Base-by-base conservation (phyloP, 2,888 invertebrate species). In the Teinopalpus imperialis region DNA sequence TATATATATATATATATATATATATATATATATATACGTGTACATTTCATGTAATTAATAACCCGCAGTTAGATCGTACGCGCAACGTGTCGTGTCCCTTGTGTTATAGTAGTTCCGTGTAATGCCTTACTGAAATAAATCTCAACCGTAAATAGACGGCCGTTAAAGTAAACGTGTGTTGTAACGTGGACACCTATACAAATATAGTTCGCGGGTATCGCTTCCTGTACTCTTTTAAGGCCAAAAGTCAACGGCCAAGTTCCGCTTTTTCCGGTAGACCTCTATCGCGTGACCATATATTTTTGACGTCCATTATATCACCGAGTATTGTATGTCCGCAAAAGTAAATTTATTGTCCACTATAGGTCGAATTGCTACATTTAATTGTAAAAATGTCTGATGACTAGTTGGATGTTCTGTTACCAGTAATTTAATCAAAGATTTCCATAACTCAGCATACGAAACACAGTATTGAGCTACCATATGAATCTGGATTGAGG, bases 221-320 rank as follows among this genome's bases (percentile, higher is more conserved):
- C 76, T 81, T 81, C 79, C 79, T 78, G 59, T 62, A 66, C 73
- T 66, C 68, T 68, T 73, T 73, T 69, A 65, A 69, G 66, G 62
- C 58, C 61, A 54, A 59, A 68, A 70, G 74, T 74, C 74, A 68
- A 65, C 66, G 71, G 68, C 70, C 70, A 66, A 52, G 32, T 48
- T 43, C 32, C 56, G 54, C 54, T 53, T 54, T 53, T 61, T 47
- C 46, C 49, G 52, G 53, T 43, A 50, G 44, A 37, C 48, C 51
- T 48, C 48, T 48, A 30, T 44, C n/a, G 13, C 21, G 27, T 27
- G 35, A 35, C 10, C 43, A n/a, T n/a, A n/a, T n/a, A n/a, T n/a
- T n/a, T n/a, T n/a, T n/a, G n/a, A n/a, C n/a, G n/a, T n/a, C n/a
- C n/a, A n/a, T n/a, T n/a, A n/a, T n/a, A n/a, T n/a, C n/a, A n/a